Conservation (phyloP, 2,888 invertebrate genomes). For the Nomada ruficornis region DNA sequence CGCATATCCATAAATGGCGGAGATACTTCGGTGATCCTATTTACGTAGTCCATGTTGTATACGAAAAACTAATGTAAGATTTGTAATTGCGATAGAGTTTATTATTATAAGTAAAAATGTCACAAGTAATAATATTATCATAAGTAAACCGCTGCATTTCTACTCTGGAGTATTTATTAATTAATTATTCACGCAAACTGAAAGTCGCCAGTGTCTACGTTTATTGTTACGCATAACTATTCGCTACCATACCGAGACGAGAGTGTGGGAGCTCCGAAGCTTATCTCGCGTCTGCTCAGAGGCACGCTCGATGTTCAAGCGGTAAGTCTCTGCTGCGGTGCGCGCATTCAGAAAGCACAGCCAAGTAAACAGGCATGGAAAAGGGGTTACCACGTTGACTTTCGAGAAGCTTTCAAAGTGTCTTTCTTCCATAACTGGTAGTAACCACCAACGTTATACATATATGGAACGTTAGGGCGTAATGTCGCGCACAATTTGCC, state of each 20-base stretch:
- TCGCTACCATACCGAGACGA: not conserved
- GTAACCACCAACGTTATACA: constrained; percentile 60
- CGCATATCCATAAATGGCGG: too few species aligned
- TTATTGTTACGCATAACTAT: not conserved
- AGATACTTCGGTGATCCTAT: too few species aligned
- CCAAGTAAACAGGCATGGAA: constrained; percentile 22
- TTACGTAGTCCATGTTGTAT: too few species aligned
- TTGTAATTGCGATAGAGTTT: too few species aligned
- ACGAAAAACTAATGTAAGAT: too few species aligned
- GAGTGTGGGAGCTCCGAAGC: too few species aligned
- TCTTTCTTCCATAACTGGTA: constrained; percentile 59
- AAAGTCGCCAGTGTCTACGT: not conserved
- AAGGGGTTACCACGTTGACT: constrained; percentile 51
- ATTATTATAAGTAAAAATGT: too few species aligned
- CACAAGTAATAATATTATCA: not conserved
- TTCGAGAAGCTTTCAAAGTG: constrained; percentile 70
- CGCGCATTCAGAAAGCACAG: constrained; percentile 16
- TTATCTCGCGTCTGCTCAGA: too few species aligned
- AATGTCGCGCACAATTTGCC: constrained; percentile 54
- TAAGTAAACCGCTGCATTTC: not conserved
- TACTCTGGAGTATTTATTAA: not conserved
- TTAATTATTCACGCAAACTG: not conserved
- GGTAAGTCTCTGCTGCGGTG: constrained; percentile 8
- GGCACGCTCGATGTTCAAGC: not conserved
- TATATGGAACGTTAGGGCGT: constrained; percentile 58